Evolutionary conservation across 2,888 invertebrate genomes (phyloP).

Genomic region (Aphrophora alni): DNA sequence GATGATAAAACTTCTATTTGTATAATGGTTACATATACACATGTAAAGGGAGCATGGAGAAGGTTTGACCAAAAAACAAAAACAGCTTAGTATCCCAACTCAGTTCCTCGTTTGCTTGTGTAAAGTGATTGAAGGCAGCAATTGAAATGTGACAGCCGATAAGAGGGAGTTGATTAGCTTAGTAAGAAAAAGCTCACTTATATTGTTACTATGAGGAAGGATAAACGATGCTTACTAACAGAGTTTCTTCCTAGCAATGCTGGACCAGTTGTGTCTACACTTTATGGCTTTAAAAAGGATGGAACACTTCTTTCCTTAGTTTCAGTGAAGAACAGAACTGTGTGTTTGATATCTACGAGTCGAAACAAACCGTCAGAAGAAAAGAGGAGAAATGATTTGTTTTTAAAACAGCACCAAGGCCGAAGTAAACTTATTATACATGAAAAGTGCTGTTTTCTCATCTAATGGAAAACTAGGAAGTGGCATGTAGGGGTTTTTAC

Average conservation of each 20-base stretch:
- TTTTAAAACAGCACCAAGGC: constrained; percentile 34
- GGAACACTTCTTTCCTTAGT: constrained; percentile 36
- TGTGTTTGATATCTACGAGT: constrained; percentile 40
- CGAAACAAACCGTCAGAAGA: constrained; percentile 25
- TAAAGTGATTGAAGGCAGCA: no score
- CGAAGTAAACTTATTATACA: constrained; percentile 30
- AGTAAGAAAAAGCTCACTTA: constrained; percentile 21
- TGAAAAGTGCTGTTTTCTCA: constrained; percentile 42
- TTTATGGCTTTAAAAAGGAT: constrained; percentile 33
- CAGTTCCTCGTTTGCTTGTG: constrained; percentile 47
- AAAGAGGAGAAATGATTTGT: constrained; percentile 34
- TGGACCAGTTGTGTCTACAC: background rate
- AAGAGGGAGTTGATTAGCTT: constrained; percentile 48
- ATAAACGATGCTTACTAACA: constrained; percentile 34
- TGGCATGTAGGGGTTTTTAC: constrained; percentile 35
- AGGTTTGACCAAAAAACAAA: no score
- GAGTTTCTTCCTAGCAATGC: constrained; percentile 31
- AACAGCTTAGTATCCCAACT: no score
- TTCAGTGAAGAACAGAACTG: constrained; percentile 36
- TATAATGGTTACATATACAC: constrained; percentile 41
- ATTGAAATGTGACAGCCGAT: constrained; percentile 52
- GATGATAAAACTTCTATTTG: constrained; percentile 46
- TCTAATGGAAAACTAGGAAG: constrained; percentile 42
- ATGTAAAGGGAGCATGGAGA: constrained; percentile 48
- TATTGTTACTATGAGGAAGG: constrained; percentile 27